phyloP scores from a whole-genome alignment of 2,797 vertebrate genomes.

The Enteromius treurensis region DNA sequence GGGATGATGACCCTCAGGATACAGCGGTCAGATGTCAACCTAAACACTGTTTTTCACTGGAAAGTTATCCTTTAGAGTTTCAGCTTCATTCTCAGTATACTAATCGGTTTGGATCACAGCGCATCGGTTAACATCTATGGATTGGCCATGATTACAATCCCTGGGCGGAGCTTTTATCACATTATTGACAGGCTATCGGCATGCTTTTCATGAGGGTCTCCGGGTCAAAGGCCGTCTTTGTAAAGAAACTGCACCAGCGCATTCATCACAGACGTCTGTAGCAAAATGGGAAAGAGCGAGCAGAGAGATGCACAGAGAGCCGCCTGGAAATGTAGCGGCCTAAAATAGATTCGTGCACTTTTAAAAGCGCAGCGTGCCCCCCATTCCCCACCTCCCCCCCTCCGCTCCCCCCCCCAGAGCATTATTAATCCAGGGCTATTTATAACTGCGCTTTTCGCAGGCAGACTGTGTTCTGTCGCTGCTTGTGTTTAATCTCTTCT shows the following conservation, averaged over 20 bases:
- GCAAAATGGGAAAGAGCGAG: constrained; percentile 2
- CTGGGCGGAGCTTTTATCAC: neutral
- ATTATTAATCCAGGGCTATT: constrained; percentile 67
- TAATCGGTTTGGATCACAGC: neutral
- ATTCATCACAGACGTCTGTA: neutral
- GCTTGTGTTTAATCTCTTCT: constrained; percentile 66
- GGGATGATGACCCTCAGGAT: constrained; percentile 40
- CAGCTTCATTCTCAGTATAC: neutral
- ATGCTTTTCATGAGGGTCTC: neutral
- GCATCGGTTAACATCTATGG: neutral
- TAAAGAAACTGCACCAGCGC: neutral
- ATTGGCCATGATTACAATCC: neutral
- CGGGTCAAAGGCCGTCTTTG: neutral
- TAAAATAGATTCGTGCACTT: constrained; percentile 62
- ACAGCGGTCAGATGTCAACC: constrained; percentile 27
- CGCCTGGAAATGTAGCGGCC: constrained; percentile 49
- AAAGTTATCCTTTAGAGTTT: neutral
- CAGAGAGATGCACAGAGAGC: constrained; percentile 45
- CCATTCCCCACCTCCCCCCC: constrained; percentile 18
- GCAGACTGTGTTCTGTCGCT: constrained; percentile 66
- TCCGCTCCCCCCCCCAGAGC: constrained; percentile 48
- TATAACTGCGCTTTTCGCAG: constrained; percentile 62
- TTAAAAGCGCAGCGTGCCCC: constrained; percentile 57
- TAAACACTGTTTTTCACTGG: neutral
- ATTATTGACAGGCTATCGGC: neutral